phyloP scores from a whole-genome alignment of 2,888 invertebrate genomes.

The Myopa tessellatipennis region DNA sequence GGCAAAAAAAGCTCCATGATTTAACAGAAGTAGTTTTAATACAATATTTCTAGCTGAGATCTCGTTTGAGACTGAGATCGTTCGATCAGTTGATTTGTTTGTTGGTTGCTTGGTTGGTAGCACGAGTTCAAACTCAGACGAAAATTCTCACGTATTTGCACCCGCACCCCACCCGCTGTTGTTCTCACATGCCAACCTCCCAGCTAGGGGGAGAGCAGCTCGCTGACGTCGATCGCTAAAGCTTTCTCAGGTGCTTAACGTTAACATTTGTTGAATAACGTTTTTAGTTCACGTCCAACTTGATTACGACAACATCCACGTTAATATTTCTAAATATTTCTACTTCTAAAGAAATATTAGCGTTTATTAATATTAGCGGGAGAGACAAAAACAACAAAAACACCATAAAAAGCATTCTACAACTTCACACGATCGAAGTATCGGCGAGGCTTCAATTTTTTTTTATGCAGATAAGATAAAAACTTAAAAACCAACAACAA shows the following conservation, averaged over 20 bases:
- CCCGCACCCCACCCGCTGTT: too few relatives aligned
- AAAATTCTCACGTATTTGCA: neutral
- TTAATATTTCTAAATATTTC: neutral
- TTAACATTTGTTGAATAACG: neutral
- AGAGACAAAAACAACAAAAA: too few relatives aligned
- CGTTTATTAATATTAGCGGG: too few relatives aligned
- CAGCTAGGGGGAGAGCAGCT: neutral
- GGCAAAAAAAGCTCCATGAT: neutral
- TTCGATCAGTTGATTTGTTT: too few relatives aligned
- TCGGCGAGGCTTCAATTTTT: neutral
- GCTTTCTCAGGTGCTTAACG: neutral
- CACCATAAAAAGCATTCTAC: too few relatives aligned
- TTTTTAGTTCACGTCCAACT: conserved; percentile 2
- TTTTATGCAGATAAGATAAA: conserved; percentile 26
- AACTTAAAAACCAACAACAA: conserved; percentile 14
- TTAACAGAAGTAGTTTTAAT: neutral
- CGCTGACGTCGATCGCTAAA: neutral
- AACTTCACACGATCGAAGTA: neutral
- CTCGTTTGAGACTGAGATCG: neutral
- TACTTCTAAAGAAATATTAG: too few relatives aligned
- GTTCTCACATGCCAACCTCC: too few relatives aligned
- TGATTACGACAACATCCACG: conserved; percentile 20
- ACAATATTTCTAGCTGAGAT: neutral
- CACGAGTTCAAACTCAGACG: too few relatives aligned
- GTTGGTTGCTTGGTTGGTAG: too few relatives aligned